These are phyloP conservation scores for Nebria ingens DNA, from an alignment of 1,140 invertebrate species.

Conservation along the genomic window DNA sequence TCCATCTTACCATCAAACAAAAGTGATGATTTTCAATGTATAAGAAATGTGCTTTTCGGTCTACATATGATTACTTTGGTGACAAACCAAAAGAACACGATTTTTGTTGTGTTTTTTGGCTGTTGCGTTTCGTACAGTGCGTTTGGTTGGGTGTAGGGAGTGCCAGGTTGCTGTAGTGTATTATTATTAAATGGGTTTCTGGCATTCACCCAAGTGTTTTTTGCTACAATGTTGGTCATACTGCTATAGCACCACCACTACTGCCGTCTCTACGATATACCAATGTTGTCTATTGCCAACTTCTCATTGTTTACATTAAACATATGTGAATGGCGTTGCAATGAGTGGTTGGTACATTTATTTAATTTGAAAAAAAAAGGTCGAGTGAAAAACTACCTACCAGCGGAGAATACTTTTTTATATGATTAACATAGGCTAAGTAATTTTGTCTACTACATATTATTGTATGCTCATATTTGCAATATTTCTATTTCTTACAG, in stretches of 20 bases:
- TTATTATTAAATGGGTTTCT: conserved; percentile 4
- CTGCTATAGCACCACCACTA: conserved; percentile 26
- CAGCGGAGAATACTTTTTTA: background rate
- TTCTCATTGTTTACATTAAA: conserved; percentile 18
- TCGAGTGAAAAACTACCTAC: background rate
- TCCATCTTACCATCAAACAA: too few species aligned
- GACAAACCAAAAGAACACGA: too few species aligned
- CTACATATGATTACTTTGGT: too few species aligned
- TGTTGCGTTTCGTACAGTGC: background rate
- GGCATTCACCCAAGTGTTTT: conserved; percentile 30
- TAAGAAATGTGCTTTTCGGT: too few species aligned
- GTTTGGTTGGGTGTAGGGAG: conserved; percentile 8
- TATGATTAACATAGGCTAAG: conserved; percentile 6
- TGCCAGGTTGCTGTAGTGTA: conserved; percentile 8
- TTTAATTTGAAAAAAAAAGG: background rate
- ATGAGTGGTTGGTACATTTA: background rate
- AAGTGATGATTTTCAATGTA: too few species aligned
- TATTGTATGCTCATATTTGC: background rate
- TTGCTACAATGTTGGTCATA: conserved; percentile 33
- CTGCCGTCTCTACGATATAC: conserved; percentile 18
- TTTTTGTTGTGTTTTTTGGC: background rate
- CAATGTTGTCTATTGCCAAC: too few species aligned
- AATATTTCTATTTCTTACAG: background rate
- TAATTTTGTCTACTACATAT: background rate
- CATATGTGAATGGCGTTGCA: conserved; percentile 13